A percentile compares a stretch with the other conserved stretches of the same genome.
Evolutionary conservation across 2,113 vertebrate genomes (phyloP).

Genomic region (Pelecanoides urinatrix): DNA sequence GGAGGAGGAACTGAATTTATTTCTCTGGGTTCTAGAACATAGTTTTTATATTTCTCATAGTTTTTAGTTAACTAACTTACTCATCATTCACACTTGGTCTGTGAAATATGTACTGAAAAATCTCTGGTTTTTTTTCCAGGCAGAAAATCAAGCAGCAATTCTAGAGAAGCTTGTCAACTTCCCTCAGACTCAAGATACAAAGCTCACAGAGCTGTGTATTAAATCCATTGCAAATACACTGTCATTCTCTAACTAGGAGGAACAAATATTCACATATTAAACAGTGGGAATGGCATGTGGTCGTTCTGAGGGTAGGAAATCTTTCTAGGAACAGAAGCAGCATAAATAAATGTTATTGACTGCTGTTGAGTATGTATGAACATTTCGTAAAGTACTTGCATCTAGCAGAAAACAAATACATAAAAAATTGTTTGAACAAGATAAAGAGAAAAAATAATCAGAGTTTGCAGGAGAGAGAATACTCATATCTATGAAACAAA

Average conservation of each 20-base stretch:
- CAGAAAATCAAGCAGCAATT: slow-evolving; percentile 1
- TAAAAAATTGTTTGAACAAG: not conserved
- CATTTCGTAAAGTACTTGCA: not conserved
- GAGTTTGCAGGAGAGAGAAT: not conserved
- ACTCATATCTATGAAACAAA: not conserved
- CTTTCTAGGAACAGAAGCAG: not conserved
- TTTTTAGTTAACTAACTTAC: slow-evolving; percentile 42
- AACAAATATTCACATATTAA: not conserved
- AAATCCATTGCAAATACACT: not conserved
- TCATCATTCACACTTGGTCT: slow-evolving; percentile 48
- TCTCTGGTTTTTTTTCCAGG: not conserved
- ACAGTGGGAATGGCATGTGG: not conserved
- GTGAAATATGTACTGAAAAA: slow-evolving; percentile 16
- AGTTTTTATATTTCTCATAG: not conserved
- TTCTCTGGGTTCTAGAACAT: not conserved
- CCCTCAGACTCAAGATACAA: not conserved
- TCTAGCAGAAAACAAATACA: not conserved
- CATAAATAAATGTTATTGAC: not conserved
- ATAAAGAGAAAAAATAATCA: not conserved
- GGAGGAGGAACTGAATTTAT: slow-evolving; percentile 4
- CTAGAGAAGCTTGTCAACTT: not conserved
- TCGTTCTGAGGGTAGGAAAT: not conserved
- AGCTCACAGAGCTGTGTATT: not conserved
- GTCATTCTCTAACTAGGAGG: not conserved
- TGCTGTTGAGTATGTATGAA: not conserved